Evolutionary conservation across 2,888 invertebrate species (phyloP), one percentile per base, ranked within the genome.

Genomic region (Belgica antarctica): DNA sequence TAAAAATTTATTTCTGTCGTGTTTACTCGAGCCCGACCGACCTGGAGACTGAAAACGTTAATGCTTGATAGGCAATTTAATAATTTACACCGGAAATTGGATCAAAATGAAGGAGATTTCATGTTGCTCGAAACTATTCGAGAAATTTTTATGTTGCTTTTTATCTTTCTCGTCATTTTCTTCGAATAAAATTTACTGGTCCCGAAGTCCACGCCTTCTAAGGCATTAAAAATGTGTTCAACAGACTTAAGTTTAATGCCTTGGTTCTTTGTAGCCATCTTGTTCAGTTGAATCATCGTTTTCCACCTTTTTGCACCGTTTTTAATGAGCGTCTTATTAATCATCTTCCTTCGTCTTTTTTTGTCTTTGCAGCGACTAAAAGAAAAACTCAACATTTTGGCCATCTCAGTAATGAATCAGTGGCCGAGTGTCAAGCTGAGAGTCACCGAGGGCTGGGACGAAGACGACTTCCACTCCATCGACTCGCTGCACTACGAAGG

Each of bases 401-500:
- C 96, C 71, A 92, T 96, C 78, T 92, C 93, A 75, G 96, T 97
- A 80, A 94, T 96, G 94, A 96, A 96, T 83, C 93, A 94, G 80
- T 97, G 97, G 96, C 96, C 96, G 0, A 93, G 95, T n/a, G 89
- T 96, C 72, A 86, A 88, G 75, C 84, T 97, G 75, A 84, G 95
- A 71, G 96, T 97, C 73, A 94, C 91, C 73, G 96, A 97, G 80
- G 95, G 94, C 70, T 97, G 96, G 96, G 94, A 94, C 77, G 96
- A 96, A 78, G 90, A 90, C 76, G 86, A 85, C 73, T 86, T 86
- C 71, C 89, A 92, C 78, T 78, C 78, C 70, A 84, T 85, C 73
- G 89, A 92, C 77, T 94, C 94, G 65, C 84, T 97, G 74, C 97
- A 97, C 83, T 96, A 96, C 83, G 96, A 97, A 82, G 97, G 96